Evolutionary conservation across 2,797 vertebrate species (phyloP).

Genomic region (Argya squamiceps): DNA sequence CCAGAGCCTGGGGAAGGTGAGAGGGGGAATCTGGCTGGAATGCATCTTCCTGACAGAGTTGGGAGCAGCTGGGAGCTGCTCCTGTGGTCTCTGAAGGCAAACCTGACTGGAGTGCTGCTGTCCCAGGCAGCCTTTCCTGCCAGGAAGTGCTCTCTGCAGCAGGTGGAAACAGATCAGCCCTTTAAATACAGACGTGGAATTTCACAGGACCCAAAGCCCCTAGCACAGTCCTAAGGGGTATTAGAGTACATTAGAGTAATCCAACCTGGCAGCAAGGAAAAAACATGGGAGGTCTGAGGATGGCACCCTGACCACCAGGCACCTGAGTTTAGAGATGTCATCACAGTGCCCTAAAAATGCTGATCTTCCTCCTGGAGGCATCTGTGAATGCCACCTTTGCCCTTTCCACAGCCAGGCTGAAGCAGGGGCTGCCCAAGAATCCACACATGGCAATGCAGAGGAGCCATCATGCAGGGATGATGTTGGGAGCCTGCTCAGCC

Average conservation of each 20-base stretch:
- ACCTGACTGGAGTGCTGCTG: neutral
- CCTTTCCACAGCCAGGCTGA: neutral
- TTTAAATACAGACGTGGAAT: neutral
- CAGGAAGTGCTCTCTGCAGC: neutral
- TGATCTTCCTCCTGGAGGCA: neutral
- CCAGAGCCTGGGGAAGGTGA: neutral
- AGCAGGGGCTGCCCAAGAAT: neutral
- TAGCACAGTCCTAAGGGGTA: neutral
- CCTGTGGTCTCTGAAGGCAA: accelerated
- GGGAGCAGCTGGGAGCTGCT: neutral
- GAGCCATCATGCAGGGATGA: accelerated
- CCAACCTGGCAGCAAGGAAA: neutral
- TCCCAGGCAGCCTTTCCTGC: neutral
- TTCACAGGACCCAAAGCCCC: neutral
- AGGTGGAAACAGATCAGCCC: neutral
- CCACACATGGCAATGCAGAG: accelerated
- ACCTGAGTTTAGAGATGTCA: neutral
- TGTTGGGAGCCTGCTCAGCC: neutral
- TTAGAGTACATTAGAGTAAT: neutral
- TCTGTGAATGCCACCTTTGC: neutral
- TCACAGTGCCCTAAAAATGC: neutral
- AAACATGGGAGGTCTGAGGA: accelerated
- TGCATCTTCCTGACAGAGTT: neutral
- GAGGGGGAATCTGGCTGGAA: neutral
- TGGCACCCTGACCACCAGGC: neutral